These are phyloP conservation scores for Castor canadensis DNA, from an alignment of 2,113 vertebrate genomes.

Conservation along the genomic window DNA sequence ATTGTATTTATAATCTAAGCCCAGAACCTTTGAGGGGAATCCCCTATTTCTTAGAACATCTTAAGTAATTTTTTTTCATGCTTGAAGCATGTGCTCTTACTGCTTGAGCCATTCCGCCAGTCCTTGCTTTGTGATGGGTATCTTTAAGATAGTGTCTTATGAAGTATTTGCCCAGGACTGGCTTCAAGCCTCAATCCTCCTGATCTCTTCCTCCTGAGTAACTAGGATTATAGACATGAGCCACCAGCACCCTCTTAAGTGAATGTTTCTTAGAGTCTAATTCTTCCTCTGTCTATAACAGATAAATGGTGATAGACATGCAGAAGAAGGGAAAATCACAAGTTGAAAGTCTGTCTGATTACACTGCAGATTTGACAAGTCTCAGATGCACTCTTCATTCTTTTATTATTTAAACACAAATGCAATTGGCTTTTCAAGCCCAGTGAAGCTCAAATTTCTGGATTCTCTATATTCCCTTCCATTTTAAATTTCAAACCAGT, in stretches of 20 bases:
- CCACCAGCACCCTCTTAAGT: background rate
- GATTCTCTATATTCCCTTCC: background rate
- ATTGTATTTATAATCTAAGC: too few species aligned
- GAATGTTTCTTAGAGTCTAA: background rate
- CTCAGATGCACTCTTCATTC: background rate
- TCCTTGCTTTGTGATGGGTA: too few species aligned
- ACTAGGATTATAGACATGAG: too few species aligned
- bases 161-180: too few species aligned
- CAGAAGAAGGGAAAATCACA: background rate
- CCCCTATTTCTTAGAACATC: background rate
- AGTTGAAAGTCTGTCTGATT: background rate
- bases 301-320: background rate
- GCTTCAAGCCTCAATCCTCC: too few species aligned
- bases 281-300: background rate
- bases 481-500: constrained; percentile 6
- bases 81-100: too few species aligned
- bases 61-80: background rate
- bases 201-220: too few species aligned
- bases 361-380: background rate
- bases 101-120: too few species aligned
- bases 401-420: constrained; percentile 37
- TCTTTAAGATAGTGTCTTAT: too few species aligned
- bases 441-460: constrained; percentile 16
- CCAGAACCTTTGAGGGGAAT: background rate
- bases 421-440: constrained; percentile 11